Base-by-base conservation (phyloP, 37 sponge, comb jelly and placozoan species). In the Geodia barretti region DNA sequence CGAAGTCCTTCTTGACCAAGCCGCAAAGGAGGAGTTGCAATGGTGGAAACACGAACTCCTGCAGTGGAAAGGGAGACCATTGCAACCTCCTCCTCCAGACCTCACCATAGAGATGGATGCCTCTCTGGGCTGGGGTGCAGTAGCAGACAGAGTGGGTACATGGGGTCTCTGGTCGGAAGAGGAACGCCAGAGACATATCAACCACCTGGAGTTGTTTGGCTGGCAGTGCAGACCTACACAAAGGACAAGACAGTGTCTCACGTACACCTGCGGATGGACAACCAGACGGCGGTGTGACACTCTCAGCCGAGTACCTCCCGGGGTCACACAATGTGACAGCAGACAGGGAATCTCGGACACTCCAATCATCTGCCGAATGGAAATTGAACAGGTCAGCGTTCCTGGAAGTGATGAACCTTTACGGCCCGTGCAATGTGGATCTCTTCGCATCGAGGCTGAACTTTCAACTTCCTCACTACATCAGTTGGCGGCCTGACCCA, bases 191-290 rank as follows among this genome's bases (percentile, higher is more conserved):
- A 31, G 30, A 1, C 81, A 87, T 67, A 88, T 82, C 71, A 88
- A 88, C 72, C 26, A 7, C 4, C 72, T 88, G 73, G 89, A 88
- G 83, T 68, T 88, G 43, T 28, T 39, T 9, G 88, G 70, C 30
- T 85, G 20, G 86, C 79, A 34, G 72, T 85, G 8, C 36, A 39
- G 64, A 60, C 39, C 21, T 79, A 32, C 54, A 62, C 78, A 40
- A 67, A 37, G 24, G 38, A 39, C 64, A 26, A 31, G 78, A 62
- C 39, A 26, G 41, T 77, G 43, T 43, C 74, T 28, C 72, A 87
- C 23, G 29, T 87, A 20, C 67, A 21, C 1, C 39, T 86, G 4
- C 25, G n/a, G n/a, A n/a, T 47, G 54, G 54, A 47, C 54, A 47
- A 47, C 14, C 54, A 47, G 41, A 71, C 72, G 9, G 72, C 38